A percentile compares a stretch with the other conserved stretches of the same genome.
phyloP scores from a whole-genome alignment of 2,888 invertebrate species.

The Neoitamus cyanurus region DNA sequence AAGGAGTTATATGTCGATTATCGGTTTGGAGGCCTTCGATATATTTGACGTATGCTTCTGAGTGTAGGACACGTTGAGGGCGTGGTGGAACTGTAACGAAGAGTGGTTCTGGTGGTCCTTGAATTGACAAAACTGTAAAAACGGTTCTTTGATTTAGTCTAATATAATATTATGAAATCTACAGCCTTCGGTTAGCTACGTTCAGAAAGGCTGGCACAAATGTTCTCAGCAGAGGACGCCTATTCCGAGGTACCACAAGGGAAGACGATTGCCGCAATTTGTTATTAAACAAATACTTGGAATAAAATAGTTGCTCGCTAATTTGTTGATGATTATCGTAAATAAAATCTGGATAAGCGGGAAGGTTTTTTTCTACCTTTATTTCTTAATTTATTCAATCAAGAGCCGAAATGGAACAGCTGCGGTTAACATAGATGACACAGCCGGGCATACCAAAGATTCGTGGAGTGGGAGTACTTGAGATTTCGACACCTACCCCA shows the following conservation, averaged over 20 bases:
- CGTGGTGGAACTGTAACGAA: constrained; percentile 95
- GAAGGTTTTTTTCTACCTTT: background rate
- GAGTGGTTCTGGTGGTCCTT: constrained; percentile 79
- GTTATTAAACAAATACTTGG: constrained; percentile 76
- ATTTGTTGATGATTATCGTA: constrained; percentile 48
- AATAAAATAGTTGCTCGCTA: constrained; percentile 66
- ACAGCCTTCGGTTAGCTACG: too few relatives aligned
- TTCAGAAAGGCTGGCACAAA: too few relatives aligned
- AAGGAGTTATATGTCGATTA: constrained; percentile 84
- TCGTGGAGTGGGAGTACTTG: too few relatives aligned
- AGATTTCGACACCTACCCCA: too few relatives aligned
- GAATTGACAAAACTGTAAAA: constrained; percentile 56
- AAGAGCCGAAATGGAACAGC: too few relatives aligned
- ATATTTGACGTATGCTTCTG: constrained; percentile 98
- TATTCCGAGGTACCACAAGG: constrained; percentile 70
- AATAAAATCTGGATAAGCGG: background rate
- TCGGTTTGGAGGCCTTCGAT: constrained; percentile 94
- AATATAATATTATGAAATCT: too few relatives aligned
- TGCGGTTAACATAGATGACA: too few relatives aligned
- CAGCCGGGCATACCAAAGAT: too few relatives aligned
- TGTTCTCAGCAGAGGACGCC: constrained; percentile 78
- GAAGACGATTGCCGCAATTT: constrained; percentile 74
- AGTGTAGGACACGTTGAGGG: constrained; percentile 93
- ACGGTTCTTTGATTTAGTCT: background rate
- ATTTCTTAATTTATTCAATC: too few relatives aligned